Evolutionary conservation across 2,888 invertebrate genomes (phyloP), one percentile per base, ranked within the genome.

Genomic region (Caenorhabditis auriculariae): DNA sequence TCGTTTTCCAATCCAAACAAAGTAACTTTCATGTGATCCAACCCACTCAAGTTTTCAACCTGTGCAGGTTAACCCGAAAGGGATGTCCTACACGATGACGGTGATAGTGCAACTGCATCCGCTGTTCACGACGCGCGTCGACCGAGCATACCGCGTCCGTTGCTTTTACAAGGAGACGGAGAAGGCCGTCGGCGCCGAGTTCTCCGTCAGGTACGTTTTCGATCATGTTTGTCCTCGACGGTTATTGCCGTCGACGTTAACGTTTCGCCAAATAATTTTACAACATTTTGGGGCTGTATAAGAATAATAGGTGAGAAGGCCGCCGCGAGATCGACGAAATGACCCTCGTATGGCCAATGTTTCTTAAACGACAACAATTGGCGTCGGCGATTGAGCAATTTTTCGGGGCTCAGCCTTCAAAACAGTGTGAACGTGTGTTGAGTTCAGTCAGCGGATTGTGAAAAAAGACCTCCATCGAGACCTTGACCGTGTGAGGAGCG

Each of bases 91-190:
- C 57, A 63, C 67, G 12, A 66, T 77, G 60, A 79, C 80, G n/a
- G 69, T 80, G n/a, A 65, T 81, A 24, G 78, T 80, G 7, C 80
- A 80, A 55, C 60, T 79, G 35, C 80, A 80, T 67, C 80, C 80
- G 6, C 69, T 80, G 4, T 73, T 73, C 54, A 72, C 71, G n/a
- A 73, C 73, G 2, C 67, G 68, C 58, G 76, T 79, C 17, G 80
- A 80, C 48, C 60, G 78, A 29, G 80, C 79, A 9, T 80, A 76
- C 61, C 70, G 75, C 44, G 80, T 80, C 26, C 66, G 73, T 23
- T 80, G 80, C 45, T 77, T 77, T 65, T 80, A 80, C 63, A 72
- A 69, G 61, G 80, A 78, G 53, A 55, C 66, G 29, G 69, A 76
- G 47, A 75, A 77, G 50, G 68, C 67, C 23, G 75, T 80, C 23